Evolutionary conservation across 2,113 vertebrate genomes (phyloP).

Genomic region (Turnix velox): DNA sequence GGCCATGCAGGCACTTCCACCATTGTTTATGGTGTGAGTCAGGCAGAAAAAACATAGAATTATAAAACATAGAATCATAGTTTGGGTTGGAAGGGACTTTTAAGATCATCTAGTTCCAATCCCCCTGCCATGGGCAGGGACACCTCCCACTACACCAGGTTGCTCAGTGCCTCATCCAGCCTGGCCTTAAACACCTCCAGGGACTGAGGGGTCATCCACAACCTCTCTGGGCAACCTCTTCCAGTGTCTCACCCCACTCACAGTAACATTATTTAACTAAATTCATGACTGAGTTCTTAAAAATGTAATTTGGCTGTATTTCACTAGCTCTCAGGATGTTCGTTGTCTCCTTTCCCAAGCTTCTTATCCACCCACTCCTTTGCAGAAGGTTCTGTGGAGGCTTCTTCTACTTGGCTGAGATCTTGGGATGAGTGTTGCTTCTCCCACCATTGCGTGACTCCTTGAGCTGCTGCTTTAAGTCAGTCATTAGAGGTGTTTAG

Average conservation of each 20-base stretch:
- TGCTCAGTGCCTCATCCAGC: too few species aligned
- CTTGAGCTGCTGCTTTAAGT: neutral
- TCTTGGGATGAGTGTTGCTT: accelerated
- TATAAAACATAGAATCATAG: too few species aligned
- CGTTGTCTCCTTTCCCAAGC: neutral
- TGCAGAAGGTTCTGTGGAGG: neutral
- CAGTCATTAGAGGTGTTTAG: neutral
- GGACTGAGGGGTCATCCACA: too few species aligned
- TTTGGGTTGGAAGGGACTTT: too few species aligned
- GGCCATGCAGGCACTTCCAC: neutral
- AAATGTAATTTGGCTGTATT: neutral
- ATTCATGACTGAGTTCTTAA: neutral
- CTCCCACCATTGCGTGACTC: accelerated
- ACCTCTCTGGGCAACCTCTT: too few species aligned
- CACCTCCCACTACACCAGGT: too few species aligned
- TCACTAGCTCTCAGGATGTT: neutral
- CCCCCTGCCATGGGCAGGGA: too few species aligned
- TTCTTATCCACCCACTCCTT: neutral
- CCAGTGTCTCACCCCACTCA: too few species aligned
- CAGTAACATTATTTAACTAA: too few species aligned
- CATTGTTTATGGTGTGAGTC: accelerated
- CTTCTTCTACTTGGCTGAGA: neutral
- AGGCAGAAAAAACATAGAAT: too few species aligned
- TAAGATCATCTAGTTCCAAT: too few species aligned
- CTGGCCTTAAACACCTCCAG: too few species aligned